Percentiles rank a stretch among this genome's conserved stretches.
phyloP scores from a whole-genome alignment of 2,113 vertebrate species.

The Passer montanus region DNA sequence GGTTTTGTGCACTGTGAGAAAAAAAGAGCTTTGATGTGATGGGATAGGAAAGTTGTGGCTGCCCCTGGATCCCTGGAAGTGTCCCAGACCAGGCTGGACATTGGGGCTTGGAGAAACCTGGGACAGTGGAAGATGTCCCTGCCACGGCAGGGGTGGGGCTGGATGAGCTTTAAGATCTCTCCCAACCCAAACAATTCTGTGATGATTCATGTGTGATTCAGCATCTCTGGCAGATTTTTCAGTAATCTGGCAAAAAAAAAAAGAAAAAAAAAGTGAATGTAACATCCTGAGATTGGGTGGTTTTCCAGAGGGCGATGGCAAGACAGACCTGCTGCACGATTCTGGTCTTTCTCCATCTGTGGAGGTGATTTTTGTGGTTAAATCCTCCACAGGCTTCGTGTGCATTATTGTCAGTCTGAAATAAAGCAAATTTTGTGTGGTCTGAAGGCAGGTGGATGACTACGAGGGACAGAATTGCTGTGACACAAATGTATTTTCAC shows the following conservation, averaged over 20 bases:
- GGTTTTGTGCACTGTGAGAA: background rate
- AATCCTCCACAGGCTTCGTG: background rate
- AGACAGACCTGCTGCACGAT: background rate
- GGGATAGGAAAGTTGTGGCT: background rate
- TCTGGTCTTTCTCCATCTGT: background rate
- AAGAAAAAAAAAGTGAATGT: background rate
- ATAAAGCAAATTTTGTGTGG: background rate
- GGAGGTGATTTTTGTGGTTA: background rate
- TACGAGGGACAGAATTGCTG: background rate
- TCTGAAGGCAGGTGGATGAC: background rate
- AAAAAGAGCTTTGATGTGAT: background rate
- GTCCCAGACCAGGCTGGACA: rapidly evolving
- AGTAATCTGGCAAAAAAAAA: background rate
- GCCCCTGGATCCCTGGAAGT: background rate
- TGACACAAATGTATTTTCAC: background rate
- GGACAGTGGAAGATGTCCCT: background rate
- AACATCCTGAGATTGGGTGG: background rate
- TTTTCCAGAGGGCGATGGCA: background rate
- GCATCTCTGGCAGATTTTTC: background rate
- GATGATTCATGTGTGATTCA: background rate
- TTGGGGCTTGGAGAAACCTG: background rate
- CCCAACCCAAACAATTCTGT: background rate
- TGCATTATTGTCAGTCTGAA: background rate
- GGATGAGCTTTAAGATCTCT: background rate
- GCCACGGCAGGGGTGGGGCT: rapidly evolving